Conservation (phyloP, 2,888 invertebrate species). For the Tetanocera ferruginea region DNA sequence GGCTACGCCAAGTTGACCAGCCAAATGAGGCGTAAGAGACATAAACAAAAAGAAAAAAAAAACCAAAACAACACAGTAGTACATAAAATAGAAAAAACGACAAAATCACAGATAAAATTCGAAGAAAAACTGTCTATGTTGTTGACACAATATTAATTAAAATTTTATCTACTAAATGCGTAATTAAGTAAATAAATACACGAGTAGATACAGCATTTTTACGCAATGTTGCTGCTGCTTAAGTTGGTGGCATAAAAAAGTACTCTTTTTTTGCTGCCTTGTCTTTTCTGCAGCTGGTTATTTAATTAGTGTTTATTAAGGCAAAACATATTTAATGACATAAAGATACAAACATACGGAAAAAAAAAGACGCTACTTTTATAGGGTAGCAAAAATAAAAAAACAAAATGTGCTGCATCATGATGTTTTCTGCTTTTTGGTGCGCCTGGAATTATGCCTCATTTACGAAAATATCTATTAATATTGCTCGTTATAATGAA, state of each 20-base stretch:
- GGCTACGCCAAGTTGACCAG: not conserved
- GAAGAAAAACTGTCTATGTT: not conserved
- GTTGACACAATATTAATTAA: constrained; percentile 6
- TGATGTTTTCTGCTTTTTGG: not conserved
- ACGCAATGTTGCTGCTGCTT: not conserved
- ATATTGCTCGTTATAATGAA: constrained; percentile 61
- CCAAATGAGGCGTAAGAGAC: constrained; percentile 4
- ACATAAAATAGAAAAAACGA: not conserved
- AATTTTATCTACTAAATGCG: constrained; percentile 4
- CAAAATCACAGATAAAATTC: not conserved
- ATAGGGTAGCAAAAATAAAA: not conserved
- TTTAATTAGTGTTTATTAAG: constrained; percentile 26
- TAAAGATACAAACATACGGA: not conserved
- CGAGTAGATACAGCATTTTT: not conserved
- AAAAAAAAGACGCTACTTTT: not conserved
- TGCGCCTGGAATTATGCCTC: constrained; percentile 64
- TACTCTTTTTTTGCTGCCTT: too few relatives aligned
- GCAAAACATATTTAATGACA: not conserved
- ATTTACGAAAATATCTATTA: constrained; percentile 66
- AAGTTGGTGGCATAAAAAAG: not conserved
- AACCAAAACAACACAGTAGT: not conserved
- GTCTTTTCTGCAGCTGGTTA: constrained; percentile 16
- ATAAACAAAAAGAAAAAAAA: not conserved
- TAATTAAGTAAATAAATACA: constrained; percentile 10
- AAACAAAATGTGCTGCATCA: not conserved